A percentile compares a stretch with the other conserved stretches of the same genome.
These are phyloP conservation scores for Aphelenchoides fujianensis DNA, from an alignment of 1,140 invertebrate species.

Conservation along the genomic window DNA sequence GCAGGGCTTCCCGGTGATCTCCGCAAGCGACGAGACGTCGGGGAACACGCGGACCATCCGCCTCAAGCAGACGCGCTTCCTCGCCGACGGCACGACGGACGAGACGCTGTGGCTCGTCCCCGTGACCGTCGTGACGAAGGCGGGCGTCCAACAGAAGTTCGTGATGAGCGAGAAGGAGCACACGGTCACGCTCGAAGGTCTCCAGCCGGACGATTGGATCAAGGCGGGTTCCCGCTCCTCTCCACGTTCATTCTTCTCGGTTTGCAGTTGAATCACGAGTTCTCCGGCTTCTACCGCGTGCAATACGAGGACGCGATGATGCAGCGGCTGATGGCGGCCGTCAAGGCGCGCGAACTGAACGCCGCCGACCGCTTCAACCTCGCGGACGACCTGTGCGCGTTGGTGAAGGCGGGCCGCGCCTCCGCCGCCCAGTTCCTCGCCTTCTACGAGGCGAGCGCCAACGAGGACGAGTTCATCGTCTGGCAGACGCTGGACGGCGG, in stretches of 20 bases:
- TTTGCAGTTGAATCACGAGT: too few species aligned
- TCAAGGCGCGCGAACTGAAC: conserved; percentile 76
- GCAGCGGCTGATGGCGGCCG: conserved; percentile 73
- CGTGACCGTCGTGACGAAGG: too few species aligned
- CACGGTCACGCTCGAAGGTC: too few species aligned
- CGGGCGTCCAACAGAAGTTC: too few species aligned
- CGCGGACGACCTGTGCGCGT: conserved; percentile 84
- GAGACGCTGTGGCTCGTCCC: conserved; percentile 70
- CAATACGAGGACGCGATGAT: conserved; percentile 79
- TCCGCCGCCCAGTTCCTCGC: conserved; percentile 50
- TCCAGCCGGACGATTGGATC: too few species aligned
- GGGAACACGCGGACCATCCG: conserved; percentile 33
- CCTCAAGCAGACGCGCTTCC: conserved; percentile 38
- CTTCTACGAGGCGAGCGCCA: conserved; percentile 38
- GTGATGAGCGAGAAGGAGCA: too few species aligned
- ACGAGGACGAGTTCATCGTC: conserved; percentile 57
- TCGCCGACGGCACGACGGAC: conserved; percentile 42
- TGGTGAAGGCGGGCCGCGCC: conserved; percentile 65
- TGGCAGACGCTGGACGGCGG: conserved; percentile 49
- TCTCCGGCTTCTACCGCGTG: conserved; percentile 72
- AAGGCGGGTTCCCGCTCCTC: too few species aligned
- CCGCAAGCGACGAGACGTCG: conserved; percentile 56
- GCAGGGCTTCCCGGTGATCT: conserved; percentile 75
- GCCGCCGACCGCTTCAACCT: conserved; percentile 84
- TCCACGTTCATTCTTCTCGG: too few species aligned